Conservation (phyloP, 2,797 vertebrate genomes). For the Apogon hyalosoma region DNA sequence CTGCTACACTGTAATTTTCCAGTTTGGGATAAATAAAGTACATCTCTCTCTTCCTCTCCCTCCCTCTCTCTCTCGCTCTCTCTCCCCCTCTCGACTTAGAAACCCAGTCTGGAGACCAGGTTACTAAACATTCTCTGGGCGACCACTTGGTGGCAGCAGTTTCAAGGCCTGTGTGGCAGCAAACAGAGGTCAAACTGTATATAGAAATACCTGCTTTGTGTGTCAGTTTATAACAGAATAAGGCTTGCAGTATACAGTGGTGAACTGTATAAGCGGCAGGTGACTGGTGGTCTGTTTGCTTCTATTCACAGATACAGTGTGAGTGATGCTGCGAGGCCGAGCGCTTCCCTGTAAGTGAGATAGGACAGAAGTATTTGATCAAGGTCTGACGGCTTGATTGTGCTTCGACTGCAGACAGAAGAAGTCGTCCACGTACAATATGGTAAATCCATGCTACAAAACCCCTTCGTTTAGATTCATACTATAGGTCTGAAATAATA, state of each 20-base stretch:
- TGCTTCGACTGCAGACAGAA: background rate
- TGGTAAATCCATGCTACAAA: background rate
- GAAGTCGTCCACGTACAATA: constrained; percentile 2
- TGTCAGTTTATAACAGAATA: background rate
- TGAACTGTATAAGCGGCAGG: background rate
- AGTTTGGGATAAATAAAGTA: too few species aligned
- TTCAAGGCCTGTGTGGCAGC: constrained; percentile 44
- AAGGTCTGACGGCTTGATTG: constrained; percentile 52
- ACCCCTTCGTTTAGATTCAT: background rate
- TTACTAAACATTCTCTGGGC: background rate
- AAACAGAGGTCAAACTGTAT: constrained; percentile 14
- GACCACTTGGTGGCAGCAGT: constrained; percentile 71
- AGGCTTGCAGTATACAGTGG: background rate
- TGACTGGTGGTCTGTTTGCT: background rate
- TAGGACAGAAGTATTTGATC: constrained; percentile 39
- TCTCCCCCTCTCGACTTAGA: too few species aligned
- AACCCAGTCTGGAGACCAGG: too few species aligned
- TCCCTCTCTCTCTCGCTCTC: too few species aligned
- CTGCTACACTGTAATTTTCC: too few species aligned
- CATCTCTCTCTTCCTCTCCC: too few species aligned
- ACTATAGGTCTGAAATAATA: constrained; percentile 16
- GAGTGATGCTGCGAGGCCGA: constrained; percentile 7
- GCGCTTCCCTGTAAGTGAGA: constrained; percentile 8
- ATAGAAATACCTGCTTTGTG: background rate
- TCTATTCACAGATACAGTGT: background rate